Conservation (phyloP, 2,888 invertebrate species). For the Caenorhabditis macrosperma region DNA sequence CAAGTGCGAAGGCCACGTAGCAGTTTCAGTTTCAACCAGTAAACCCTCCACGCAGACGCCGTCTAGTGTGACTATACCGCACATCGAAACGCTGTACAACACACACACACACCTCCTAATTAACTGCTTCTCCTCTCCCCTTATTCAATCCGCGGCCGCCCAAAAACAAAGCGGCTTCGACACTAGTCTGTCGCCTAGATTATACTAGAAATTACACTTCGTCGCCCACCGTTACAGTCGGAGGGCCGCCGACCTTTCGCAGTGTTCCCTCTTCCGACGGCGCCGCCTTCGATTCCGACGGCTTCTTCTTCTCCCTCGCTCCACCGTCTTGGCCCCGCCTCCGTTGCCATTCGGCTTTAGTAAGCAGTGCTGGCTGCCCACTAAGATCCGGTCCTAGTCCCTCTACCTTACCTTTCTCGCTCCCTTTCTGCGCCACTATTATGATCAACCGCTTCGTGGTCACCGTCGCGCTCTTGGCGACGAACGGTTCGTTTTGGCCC, state of each 20-base stretch:
- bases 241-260: conserved; percentile 44
- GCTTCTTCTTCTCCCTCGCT: conserved; percentile 30
- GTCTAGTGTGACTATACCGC: conserved; percentile 43
- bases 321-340: conserved; percentile 43
- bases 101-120: conserved; percentile 46
- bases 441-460: conserved; percentile 48
- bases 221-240: conserved; percentile 43
- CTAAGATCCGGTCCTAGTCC: conserved; percentile 51
- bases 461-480: conserved; percentile 37
- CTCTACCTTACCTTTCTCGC: conserved; percentile 47
- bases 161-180: conserved; percentile 46
- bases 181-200: conserved; percentile 55
- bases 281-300: conserved; percentile 19
- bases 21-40: conserved; percentile 17
- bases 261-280: conserved; percentile 29
- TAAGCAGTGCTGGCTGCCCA: conserved; percentile 55
- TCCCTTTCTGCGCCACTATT: conserved; percentile 14
- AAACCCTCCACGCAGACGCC: too few species aligned
- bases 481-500: conserved; percentile 24
- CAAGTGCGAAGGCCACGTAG: conserved; percentile 31
- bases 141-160: conserved; percentile 5
- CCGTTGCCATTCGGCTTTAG: conserved; percentile 51
- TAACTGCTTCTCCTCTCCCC: conserved; percentile 28
- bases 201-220: conserved; percentile 55
- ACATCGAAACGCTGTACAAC: conserved; percentile 30